Conservation (phyloP, 2,888 invertebrate genomes). For the Onchidella celtica region DNA sequence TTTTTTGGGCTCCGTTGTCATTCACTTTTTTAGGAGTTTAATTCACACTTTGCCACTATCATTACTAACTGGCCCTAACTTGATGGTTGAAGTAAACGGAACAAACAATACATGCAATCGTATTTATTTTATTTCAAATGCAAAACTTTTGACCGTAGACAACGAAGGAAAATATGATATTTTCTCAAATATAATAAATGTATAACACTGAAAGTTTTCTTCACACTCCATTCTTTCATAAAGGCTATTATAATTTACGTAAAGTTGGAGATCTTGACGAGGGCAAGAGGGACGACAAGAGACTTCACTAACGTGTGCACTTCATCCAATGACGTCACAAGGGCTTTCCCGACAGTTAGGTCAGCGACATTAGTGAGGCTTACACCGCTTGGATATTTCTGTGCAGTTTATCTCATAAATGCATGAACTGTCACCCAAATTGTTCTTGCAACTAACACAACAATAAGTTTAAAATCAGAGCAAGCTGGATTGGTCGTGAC, state of each 20-base stretch:
- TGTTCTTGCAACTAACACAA: not conserved
- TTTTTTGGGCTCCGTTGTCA: no score
- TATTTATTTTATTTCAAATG: not conserved
- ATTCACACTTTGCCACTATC: no score
- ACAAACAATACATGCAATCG: no score
- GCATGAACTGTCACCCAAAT: not conserved
- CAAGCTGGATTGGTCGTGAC: not conserved
- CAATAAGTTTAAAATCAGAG: not conserved
- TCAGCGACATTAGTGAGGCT: slow-evolving; percentile 39
- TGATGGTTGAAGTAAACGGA: no score
- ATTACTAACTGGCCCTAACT: no score
- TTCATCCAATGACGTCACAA: slow-evolving; percentile 43
- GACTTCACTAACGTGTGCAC: slow-evolving; percentile 35
- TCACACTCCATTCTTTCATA: no score
- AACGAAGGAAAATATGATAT: not conserved
- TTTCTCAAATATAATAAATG: no score
- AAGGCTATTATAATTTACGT: no score
- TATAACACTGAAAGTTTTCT: no score
- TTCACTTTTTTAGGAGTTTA: no score
- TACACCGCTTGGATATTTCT: slow-evolving; percentile 12
- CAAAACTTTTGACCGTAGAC: not conserved
- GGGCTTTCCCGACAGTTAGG: slow-evolving; percentile 46
- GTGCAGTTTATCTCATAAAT: not conserved
- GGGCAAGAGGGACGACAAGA: slow-evolving; percentile 29
- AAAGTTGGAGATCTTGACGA: no score